These are phyloP conservation scores for Asbolus verrucosus DNA, from an alignment of 1,140 invertebrate genomes.

Conservation along the genomic window DNA sequence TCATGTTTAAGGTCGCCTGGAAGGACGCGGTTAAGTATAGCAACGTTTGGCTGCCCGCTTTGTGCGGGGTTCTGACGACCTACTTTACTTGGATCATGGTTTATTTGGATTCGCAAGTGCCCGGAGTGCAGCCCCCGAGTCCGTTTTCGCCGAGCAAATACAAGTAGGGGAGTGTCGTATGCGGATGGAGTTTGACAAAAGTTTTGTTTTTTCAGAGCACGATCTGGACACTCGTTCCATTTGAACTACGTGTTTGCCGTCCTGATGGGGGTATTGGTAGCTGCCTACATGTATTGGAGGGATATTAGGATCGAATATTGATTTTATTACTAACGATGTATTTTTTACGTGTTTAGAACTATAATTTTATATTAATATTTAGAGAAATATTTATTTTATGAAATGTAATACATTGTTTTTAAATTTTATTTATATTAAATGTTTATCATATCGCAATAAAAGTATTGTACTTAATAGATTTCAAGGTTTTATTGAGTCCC, in stretches of 20 bases:
- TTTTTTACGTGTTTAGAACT: neutral
- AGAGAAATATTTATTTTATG: neutral
- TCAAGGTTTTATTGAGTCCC: no score
- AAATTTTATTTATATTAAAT: neutral
- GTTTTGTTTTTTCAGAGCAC: constrained; percentile 56
- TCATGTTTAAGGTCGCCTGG: constrained; percentile 57
- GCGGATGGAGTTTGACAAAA: neutral
- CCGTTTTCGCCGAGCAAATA: constrained; percentile 65
- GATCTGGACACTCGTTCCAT: constrained; percentile 62
- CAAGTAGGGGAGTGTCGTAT: constrained; percentile 53
- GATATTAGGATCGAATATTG: constrained; percentile 34
- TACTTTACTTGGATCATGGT: constrained; percentile 66
- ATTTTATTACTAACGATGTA: no score
- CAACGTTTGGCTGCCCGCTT: constrained; percentile 59
- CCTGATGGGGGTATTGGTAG: constrained; percentile 59
- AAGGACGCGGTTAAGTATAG: constrained; percentile 56
- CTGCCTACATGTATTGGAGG: constrained; percentile 59
- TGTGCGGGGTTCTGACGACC: constrained; percentile 60
- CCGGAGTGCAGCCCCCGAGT: constrained; percentile 67
- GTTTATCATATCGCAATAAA: neutral
- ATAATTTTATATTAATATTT: neutral
- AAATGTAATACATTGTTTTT: neutral
- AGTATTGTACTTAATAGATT: neutral
- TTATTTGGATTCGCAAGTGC: constrained; percentile 67
- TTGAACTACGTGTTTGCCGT: constrained; percentile 63